A percentile compares a stretch with the other conserved stretches of the same genome.
These are phyloP conservation scores for Pelodiscus sinensis DNA, from an alignment of 2,113 vertebrate species.

Conservation along the genomic window DNA sequence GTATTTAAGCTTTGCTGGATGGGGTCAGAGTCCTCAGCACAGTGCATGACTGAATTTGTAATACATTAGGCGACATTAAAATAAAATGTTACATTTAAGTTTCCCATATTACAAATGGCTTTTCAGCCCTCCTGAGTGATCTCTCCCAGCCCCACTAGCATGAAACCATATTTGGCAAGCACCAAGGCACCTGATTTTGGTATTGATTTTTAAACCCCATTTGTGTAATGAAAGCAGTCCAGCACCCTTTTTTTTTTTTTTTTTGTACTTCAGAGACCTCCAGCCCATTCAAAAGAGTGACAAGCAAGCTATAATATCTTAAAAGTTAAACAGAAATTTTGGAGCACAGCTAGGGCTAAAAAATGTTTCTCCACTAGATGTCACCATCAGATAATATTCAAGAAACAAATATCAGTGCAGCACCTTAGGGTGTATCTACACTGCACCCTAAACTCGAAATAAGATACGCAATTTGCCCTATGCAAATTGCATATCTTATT, in stretches of 20 bases:
- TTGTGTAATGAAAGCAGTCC: background rate
- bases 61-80: background rate
- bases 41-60: background rate
- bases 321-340: background rate
- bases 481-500: no score
- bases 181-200: background rate
- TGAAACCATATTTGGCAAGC: background rate
- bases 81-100: background rate
- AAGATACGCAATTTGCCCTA: no score
- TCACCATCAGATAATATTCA: background rate
- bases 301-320: background rate
- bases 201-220: background rate
- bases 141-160: background rate
- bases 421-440: no score
- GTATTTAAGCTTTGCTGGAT: background rate
- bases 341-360: background rate
- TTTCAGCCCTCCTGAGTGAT: background rate
- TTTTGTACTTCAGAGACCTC: background rate
- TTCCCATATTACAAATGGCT: background rate
- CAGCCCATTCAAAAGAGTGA: background rate
- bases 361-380: background rate
- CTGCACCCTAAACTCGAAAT: no score
- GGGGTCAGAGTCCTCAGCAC: background rate
- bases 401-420: background rate
- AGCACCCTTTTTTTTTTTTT: background rate